Conservation (phyloP, 2,113 vertebrate genomes). For the Platichthys flesus region DNA sequence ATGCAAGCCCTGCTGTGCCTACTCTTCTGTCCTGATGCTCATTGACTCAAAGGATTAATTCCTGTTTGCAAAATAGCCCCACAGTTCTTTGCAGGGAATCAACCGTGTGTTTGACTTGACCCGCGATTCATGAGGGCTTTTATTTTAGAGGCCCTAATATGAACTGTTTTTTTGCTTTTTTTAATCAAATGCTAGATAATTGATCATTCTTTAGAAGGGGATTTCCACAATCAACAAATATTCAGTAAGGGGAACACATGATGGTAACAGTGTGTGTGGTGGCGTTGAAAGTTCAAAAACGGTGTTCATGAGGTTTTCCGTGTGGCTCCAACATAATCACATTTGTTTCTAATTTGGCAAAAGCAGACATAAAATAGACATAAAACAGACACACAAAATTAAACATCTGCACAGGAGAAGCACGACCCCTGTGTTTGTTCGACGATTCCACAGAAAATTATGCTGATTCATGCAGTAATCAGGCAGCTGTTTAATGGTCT, state of each 20-base stretch:
- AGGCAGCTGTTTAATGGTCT: constrained; percentile 67
- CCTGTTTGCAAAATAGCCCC: constrained; percentile 43
- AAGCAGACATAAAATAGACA: neutral
- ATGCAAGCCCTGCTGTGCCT: constrained; percentile 36
- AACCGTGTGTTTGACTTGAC: constrained; percentile 32
- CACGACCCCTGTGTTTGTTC: constrained; percentile 6
- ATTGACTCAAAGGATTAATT: constrained; percentile 50
- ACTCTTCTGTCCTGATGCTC: constrained; percentile 43
- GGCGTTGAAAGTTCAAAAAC: constrained; percentile 1
- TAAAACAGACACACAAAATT: neutral
- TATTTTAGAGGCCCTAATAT: neutral
- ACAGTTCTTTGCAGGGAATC: constrained; percentile 32
- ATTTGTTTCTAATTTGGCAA: constrained; percentile 27
- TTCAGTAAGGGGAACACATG: neutral
- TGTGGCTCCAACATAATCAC: constrained; percentile 3
- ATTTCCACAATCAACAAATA: neutral
- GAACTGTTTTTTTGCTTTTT: neutral
- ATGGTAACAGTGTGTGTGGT: neutral
- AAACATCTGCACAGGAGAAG: constrained; percentile 6
- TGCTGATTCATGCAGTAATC: constrained; percentile 61
- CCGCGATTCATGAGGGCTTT: constrained; percentile 2
- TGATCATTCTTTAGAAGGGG: neutral
- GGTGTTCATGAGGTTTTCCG: neutral
- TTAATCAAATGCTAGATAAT: too few species aligned
- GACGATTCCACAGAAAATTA: constrained; percentile 41